Base-by-base conservation (phyloP, 2,113 vertebrate genomes). In the Phalacrocorax pelagicus region DNA sequence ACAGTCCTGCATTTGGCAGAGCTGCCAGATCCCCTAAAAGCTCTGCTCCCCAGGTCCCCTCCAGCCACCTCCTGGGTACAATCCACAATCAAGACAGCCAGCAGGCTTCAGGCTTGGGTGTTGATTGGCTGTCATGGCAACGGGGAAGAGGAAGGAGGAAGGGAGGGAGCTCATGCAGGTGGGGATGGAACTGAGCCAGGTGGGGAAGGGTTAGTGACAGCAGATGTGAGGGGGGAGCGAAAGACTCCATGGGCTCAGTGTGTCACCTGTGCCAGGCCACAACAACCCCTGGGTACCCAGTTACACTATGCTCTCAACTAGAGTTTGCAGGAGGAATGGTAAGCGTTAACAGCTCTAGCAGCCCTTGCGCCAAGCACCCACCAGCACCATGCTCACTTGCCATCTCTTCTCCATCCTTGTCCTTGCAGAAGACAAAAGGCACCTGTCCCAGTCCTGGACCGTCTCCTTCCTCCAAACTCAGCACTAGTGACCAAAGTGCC, bases 11-110 rank as follows among this genome's bases (percentile, higher is more conserved):
- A 81, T 26, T n/a, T 65, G 61, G 77, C n/a, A 83, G 59, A 88
- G 38, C 47, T 88, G 38, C 49, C 10, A 1, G 75, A 22, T 52
- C 51, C 38, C 69, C 42, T 57, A 9, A 5, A 54, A 87, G 38
- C 42, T 84, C 62, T 87, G 42, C 62, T 85, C 57, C 80, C 47
- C 83, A 71, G 46, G 21, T 80, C 67, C 34, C 69, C 54, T 92
- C 74, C 77, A 87, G 88, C 52, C 81, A 80, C 46, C 81, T 94
- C 36, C 54, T 75, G 54, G 1, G 96, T 97, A 97, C 97, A 97
- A 97, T 96, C 97, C 98, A 97, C 97, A 97, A 98, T 98, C 97
- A 98, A 97, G 97, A 98, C 73, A 95, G 95, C 92, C 97, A 97
- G 92, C 96, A 93, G 93, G 84, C 96, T 96, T 95, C 78, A 97